Evolutionary conservation across 1,140 invertebrate genomes (phyloP), one percentile per base, ranked within the genome.

Genomic region (Eufriesea mexicana): DNA sequence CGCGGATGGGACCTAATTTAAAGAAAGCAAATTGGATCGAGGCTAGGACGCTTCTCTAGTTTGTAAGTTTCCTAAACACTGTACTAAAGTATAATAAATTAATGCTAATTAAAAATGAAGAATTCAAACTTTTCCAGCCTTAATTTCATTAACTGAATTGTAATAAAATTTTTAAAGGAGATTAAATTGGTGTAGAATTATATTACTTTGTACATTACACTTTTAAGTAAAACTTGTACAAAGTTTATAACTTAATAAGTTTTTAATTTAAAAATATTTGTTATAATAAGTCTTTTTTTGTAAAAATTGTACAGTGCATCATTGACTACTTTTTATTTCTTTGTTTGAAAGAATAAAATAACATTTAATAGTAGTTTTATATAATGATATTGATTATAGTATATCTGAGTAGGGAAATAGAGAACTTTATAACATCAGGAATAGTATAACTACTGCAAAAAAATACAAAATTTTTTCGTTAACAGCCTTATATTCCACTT

Each of bases 21-120:
- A 80, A 86, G 85, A 91, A 88, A 89, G 86, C 90, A 92, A 89
- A 83, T 91, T 87, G 89, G 90, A 89, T 83, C 87, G 89, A 90
- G 88, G 91, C 90, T 87, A 88, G 90, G 87, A 92, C 89, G 92
- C 91, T 92, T 92, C 91, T 92, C 86, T 92, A 92, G 91, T 87
- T 91, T 86, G 72, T 93, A 93, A 93, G 91, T 89, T 92, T 81
- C 79, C 90, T 86, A 91, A 86, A 83, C 85, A 90, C 64, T 87
- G 84, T 86, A 79, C 54, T 90, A 84, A 72, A 80, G 64, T 84
- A 89, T 90, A 89, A 88, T 86, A 89, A 90, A 89, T 88, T 83
- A 87, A 82, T 75, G 79, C 83, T 80, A 79, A 88, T 54, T 79
- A 75, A 83, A 85, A 49, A 84, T 42, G 51, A 71, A 51, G 71